phyloP scores from a whole-genome alignment of 2,888 invertebrate genomes.

The Mesodorylaimus sp. region DNA sequence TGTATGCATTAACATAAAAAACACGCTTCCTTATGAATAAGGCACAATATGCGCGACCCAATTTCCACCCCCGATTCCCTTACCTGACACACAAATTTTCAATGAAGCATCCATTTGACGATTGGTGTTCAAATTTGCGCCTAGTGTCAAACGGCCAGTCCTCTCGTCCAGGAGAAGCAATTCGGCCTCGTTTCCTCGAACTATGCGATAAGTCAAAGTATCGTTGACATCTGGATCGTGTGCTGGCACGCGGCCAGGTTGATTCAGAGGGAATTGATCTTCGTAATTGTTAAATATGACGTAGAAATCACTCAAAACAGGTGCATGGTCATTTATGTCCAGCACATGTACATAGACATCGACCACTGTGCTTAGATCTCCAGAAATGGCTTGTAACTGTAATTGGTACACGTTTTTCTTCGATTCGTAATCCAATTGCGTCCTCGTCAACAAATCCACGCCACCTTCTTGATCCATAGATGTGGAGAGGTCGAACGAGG shows the following conservation, averaged over 20 bases:
- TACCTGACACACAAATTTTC: slow-evolving; percentile 71
- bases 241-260: slow-evolving; percentile 76
- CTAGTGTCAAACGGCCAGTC: slow-evolving; percentile 62
- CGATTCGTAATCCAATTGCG: slow-evolving; percentile 89
- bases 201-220: slow-evolving; percentile 15
- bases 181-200: slow-evolving; percentile 42
- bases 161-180: slow-evolving; percentile 61
- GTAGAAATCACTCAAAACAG: slow-evolving; percentile 65
- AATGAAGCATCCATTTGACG: slow-evolving; percentile 78
- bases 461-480: slow-evolving; percentile 38
- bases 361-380: slow-evolving; percentile 23
- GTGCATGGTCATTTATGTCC: slow-evolving; percentile 69
- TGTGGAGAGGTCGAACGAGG: slow-evolving; percentile 19
- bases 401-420: slow-evolving; percentile 69
- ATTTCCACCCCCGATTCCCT: too few species aligned
- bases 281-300: slow-evolving; percentile 87
- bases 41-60: too few species aligned
- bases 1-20: too few species aligned
- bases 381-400: slow-evolving; percentile 51
- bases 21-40: too few species aligned
- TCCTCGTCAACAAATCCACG: slow-evolving; percentile 63
- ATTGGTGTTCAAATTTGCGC: slow-evolving; percentile 81
- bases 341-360: slow-evolving; percentile 23
- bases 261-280: slow-evolving; percentile 74
- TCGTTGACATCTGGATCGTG: slow-evolving; percentile 85